Conservation (phyloP, 2,888 invertebrate genomes). For the Allolobophora icterica region DNA sequence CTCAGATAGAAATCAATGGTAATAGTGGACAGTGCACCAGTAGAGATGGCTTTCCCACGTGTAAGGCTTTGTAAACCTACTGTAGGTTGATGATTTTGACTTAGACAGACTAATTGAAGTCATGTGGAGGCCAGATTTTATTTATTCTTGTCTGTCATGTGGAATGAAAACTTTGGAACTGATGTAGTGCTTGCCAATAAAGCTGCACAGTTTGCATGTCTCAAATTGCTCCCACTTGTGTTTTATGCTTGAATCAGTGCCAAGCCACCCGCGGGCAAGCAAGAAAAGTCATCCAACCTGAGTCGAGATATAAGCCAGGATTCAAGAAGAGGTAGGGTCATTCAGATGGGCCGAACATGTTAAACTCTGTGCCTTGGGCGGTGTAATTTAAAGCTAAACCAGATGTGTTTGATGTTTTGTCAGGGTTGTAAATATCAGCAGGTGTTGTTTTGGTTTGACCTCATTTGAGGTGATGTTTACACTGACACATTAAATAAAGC, state of each 20-base stretch:
- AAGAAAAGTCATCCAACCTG: background rate
- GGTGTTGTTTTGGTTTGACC: background rate
- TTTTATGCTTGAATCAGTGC: background rate
- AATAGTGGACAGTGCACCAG: background rate
- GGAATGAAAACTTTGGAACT: background rate
- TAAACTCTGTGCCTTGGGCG: background rate
- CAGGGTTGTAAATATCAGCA: slow-evolving; percentile 12
- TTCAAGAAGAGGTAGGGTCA: slow-evolving; percentile 6
- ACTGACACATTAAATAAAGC: background rate
- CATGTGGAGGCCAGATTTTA: background rate
- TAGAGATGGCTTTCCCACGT: background rate
- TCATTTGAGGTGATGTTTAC: background rate
- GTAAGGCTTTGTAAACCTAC: background rate
- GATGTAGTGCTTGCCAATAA: background rate
- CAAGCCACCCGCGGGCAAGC: slow-evolving; percentile 9
- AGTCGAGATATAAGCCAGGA: slow-evolving; percentile 12
- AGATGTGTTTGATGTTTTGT: background rate
- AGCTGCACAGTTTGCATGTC: background rate
- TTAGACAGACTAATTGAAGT: background rate
- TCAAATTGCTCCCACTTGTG: background rate
- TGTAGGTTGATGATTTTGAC: background rate
- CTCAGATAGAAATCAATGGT: background rate
- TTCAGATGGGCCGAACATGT: background rate
- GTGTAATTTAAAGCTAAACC: background rate
- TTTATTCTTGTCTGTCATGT: background rate